Base-by-base conservation (phyloP, 2,113 vertebrate genomes). In the Formicarius rufipectus region DNA sequence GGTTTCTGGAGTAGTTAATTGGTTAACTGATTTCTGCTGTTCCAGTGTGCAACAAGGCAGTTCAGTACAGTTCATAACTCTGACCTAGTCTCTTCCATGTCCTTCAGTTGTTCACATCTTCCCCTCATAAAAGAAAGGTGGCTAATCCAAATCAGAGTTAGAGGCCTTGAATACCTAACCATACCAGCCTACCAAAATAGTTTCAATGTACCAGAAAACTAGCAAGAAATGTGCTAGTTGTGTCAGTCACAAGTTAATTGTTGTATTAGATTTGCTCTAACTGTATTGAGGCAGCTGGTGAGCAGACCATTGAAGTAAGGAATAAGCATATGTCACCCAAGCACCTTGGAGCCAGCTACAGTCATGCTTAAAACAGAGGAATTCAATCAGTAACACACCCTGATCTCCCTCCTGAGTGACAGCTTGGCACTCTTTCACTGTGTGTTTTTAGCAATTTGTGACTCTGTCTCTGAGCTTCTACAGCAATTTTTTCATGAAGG, bases 321-420 rank as follows among this genome's bases (percentile, higher is more conserved):
- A 35, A 28, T 20, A 49, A 58, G 30, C 1, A 0, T 17, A 4
- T 30, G 13, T 40, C 59, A 87, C 25, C 2, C 15, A 47, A 10
- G 20, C 44, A n/a, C 17, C 55, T 50, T 67, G 33, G 4, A 77
- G 20, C 44, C 33, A 22, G 22, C 55, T 94, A 44, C 19, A 27
- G 45, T 55, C 35, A 17, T 0, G 0, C 20, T 39, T 79, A 14
- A 16, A 21, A 42, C 69, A 19, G 42, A 33, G 15, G 14, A 7
- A 31, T 83, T 89, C 62, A 86, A 4, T 12, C 37, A 18, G 21
- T 78, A 62, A 39, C 18, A 10, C 11, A 31, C 73, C 12, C 30
- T 71, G 28, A 66, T 21, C 27, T 84, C 8, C 13, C 27, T 74
- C n/a, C 31, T 53, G 7, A 49, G 14, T 72, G 80, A 23, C 56